Base-by-base conservation (phyloP, 2,888 invertebrate species). In the Cenopis cana region DNA sequence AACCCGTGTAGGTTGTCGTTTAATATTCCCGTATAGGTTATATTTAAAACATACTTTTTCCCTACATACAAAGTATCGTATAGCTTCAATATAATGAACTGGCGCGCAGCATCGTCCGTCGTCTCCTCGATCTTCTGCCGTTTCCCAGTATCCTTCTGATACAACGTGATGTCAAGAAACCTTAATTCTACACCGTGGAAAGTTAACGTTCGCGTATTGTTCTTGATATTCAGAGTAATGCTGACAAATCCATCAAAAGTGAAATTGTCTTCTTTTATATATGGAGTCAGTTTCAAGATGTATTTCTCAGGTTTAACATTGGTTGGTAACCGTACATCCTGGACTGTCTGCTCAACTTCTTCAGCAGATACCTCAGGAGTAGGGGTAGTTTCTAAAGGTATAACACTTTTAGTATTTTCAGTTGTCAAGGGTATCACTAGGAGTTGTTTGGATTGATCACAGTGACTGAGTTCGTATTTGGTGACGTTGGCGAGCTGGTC, bases 1-100 rank as follows among this genome's bases (percentile, higher is more conserved):
- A 98, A 97, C 55, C 97, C 98, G 79, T 96, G 95, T 46, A 97
- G 89, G 76, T 95, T 94, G 82, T 97, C 96, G 80, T 96, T 96
- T 64, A 98, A 90, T 72, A 95, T 91, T 0, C 97, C 98, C 6
- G 93, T 90, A 81, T 95, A 98, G 60, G 94, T 94, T 73, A 98
- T 95, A 75, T 94, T 91, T 74, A 98, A 84, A 64, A 94, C 87
- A 84, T 97, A 98, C 74, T 94, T 94, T 57, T 91, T 89, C 14
- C 95, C 95, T 14, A 87, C 90, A 75, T 90, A 88, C 73, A 98
- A 84, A 29, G 89, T 86, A 62, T 95, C 94, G 33, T 93, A 90
- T 76, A 97, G 87, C 70, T 94, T 90, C 72, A 98, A 88, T 41
- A 96, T 94, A 78, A 96, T 95, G 84, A 97, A 97, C 82, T 97